Evolutionary conservation across 64 coral and sea anemone genomes (phyloP), one percentile per base, ranked within the genome.

Genomic region (Stichodactyla mertensii): DNA sequence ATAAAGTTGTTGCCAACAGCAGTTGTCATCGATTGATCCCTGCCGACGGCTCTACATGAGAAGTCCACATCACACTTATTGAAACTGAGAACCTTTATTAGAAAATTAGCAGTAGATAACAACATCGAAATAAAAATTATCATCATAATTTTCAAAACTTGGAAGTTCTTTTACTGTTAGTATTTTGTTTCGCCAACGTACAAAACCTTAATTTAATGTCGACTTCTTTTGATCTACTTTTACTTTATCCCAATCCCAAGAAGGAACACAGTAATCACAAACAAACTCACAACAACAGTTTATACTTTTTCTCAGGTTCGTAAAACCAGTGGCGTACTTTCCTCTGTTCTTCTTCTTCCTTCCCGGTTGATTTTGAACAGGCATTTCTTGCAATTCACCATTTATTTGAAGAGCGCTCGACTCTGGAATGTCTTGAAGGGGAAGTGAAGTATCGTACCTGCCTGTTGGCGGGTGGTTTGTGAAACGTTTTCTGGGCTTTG

Each of bases 191-290:
- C 4, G 14, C 14, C 8, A 11, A 11, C 56, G 8, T 15, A 11
- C 14, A 15, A 71, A 71, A n/a, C 10, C 12, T 74, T 2, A 13
- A 27, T 28, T 81, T 51, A 81, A 4, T 20, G 78, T 55, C 54
- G 52, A 19, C 12, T 19, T 18, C 78, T 2, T 55, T 53, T 81
- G 36, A n/a, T 52, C 9, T 16, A 51, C 51, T 15, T 54, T 20
- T n/a, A 54, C 78, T 18, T 81, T 81, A 81, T 81, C 78, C 78
- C 78, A 81, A 19, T 81, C 78, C 53, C 53, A 52, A 53, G 78
- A 16, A 81, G 78, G 78, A 4, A 55, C 26, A 81, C 78, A 81
- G 52, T 55, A 53, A 81, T 23, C 19, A 52, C 78, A 81, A 11
- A 3, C 16, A 52, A 8, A 23, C 54, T 81, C 78, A 81, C 78